Conservation (phyloP, 2,113 vertebrate species). For the Mionectes macconnelli region DNA sequence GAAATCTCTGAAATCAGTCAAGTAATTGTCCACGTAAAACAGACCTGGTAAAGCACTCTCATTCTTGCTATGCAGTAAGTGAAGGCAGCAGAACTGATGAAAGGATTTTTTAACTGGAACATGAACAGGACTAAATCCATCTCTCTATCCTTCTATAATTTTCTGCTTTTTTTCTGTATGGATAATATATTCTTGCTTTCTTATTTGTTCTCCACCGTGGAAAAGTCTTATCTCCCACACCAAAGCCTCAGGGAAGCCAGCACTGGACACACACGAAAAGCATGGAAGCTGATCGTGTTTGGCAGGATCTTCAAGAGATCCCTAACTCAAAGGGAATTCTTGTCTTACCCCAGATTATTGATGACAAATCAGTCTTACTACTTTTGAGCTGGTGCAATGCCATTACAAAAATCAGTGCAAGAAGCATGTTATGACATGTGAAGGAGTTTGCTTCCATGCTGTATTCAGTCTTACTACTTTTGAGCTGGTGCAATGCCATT, state of each 20-base stretch:
- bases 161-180: background rate
- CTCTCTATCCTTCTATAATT: background rate
- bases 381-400: background rate
- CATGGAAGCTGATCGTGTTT: background rate
- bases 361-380: background rate
- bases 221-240: background rate
- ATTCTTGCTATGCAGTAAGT: background rate
- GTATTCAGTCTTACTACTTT: background rate
- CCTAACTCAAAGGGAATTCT: background rate
- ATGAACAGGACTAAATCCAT: background rate
- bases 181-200: background rate
- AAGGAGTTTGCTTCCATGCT: no score
- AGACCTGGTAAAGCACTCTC: background rate
- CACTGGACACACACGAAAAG: rapidly evolving
- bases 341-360: background rate
- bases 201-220: background rate
- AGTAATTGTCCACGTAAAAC: background rate
- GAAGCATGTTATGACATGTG: background rate
- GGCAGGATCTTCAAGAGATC: background rate
- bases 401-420: background rate
- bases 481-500: background rate
- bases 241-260: background rate
- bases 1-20: background rate
- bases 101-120: background rate
- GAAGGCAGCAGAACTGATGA: background rate